Evolutionary conservation across 2,113 vertebrate genomes (phyloP).

Genomic region (Tupaia tana): DNA sequence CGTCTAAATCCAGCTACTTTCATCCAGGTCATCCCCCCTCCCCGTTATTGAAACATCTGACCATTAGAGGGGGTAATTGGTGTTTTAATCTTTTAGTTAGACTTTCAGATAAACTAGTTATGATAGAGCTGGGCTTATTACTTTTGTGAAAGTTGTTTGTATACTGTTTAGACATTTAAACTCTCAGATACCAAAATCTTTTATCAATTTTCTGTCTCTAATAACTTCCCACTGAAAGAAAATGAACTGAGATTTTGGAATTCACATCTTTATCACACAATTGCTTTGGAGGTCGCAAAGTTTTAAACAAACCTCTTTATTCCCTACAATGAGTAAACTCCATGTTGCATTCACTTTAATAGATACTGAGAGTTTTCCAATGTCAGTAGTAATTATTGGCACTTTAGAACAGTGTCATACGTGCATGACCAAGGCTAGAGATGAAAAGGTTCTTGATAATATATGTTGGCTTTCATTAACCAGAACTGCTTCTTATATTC

Average conservation of each 20-base stretch:
- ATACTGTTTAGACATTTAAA: not conserved
- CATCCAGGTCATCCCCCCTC: not conserved
- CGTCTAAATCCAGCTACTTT: not conserved
- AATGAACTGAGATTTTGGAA: constrained; percentile 36
- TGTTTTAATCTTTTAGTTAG: not conserved
- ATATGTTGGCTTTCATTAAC: not conserved
- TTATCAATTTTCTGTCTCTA: not conserved
- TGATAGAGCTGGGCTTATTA: not conserved
- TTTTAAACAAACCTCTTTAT: constrained; percentile 6
- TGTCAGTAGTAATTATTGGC: not conserved
- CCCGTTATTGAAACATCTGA: constrained; percentile 12
- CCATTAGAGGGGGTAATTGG: not conserved
- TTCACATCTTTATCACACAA: not conserved
- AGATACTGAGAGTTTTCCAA: not conserved
- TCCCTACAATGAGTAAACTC: not conserved
- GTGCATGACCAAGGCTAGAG: not conserved
- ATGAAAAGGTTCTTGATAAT: not conserved
- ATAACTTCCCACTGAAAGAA: not conserved
- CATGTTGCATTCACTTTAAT: not conserved
- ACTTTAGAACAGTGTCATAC: not conserved
- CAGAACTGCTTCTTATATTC: not conserved
- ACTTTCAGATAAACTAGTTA: not conserved
- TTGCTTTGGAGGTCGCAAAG: not conserved
- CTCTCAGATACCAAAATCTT: not conserved
- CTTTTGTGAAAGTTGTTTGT: not conserved